Evolutionary conservation across 2,888 invertebrate species (phyloP), one percentile per base, ranked within the genome.

Genomic region (Himalopsyche anomala): DNA sequence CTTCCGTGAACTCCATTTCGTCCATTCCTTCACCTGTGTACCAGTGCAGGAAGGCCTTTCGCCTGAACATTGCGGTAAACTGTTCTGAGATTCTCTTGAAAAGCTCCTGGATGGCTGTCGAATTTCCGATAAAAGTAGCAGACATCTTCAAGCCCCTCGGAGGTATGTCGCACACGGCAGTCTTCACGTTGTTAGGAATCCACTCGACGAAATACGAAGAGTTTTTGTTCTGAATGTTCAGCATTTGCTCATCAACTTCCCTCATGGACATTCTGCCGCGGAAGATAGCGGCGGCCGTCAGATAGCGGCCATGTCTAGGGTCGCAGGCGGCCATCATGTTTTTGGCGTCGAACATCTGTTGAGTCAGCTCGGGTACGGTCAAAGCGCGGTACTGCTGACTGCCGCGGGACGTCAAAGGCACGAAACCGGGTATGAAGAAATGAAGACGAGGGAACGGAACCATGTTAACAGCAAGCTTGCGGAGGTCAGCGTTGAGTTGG

Each of bases 251-350:
- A 91, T 97, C 94, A 92, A 95, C 90, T 94, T 98, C 98, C 92
- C 98, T 98, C 97, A 98, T 98, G 89, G 98, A 98, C 97, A 98
- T 97, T 90, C 97, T 95, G 0, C 97, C 97, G 86, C 98, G 94
- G 94, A 98, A 98, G 91, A 98, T 97, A 89, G 97, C 97, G 80
- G 98, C 98, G 2, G 98, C 98, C n/a, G 98, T 98, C 88, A 98
- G 94, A 92, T 98, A 98, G 89, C 98, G 95, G 87, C 98, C 98
- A 92, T 98, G 98, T 85, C 98, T 94, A 1, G 98, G 98, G 92
- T 98, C 98, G 91, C 98, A 98, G 8, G 98, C 98, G 80, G 98
- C 98, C 98, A 98, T 98, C 98, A 98, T 98, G 93, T 98, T 98
- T 93, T 98, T 98, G 88, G 98, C 97, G 92, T 98, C 98, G 92